A percentile compares a stretch with the other conserved stretches of the same genome.
These are phyloP conservation scores for Andrena dorsata DNA, from an alignment of 2,888 invertebrate species.

Conservation along the genomic window DNA sequence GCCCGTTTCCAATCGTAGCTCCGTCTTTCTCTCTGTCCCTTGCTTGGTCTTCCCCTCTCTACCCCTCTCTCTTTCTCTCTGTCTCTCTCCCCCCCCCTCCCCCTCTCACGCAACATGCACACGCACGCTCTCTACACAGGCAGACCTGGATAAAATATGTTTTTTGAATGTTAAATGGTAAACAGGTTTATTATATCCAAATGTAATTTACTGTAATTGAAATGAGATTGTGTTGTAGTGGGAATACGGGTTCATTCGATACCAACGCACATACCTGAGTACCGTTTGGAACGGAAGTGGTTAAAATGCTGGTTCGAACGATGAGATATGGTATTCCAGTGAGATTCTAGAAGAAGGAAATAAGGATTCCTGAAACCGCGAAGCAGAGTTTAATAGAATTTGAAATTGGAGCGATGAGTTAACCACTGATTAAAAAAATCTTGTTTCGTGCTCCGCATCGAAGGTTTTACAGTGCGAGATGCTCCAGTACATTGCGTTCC, in stretches of 20 bases:
- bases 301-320: neutral
- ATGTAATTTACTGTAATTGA: neutral
- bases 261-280: neutral
- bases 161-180: neutral
- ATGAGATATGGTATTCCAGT: neutral
- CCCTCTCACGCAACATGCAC: neutral
- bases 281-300: neutral
- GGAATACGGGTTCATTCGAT: neutral
- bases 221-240: neutral
- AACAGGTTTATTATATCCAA: slow-evolving; percentile 5
- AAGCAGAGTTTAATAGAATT: neutral
- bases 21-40: slow-evolving; percentile 3
- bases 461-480: neutral
- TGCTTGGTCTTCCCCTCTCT: neutral
- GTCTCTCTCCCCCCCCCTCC: neutral
- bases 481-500: neutral
- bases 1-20: neutral
- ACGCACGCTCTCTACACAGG: slow-evolving; percentile 3
- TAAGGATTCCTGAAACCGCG: neutral
- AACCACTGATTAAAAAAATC: neutral
- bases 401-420: neutral
- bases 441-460: neutral
- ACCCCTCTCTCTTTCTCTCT: slow-evolving; percentile 12
- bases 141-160: neutral
- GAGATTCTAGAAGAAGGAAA: neutral